Evolutionary conservation across 2,113 vertebrate species (phyloP).

Genomic region (Aptenodytes forsteri): DNA sequence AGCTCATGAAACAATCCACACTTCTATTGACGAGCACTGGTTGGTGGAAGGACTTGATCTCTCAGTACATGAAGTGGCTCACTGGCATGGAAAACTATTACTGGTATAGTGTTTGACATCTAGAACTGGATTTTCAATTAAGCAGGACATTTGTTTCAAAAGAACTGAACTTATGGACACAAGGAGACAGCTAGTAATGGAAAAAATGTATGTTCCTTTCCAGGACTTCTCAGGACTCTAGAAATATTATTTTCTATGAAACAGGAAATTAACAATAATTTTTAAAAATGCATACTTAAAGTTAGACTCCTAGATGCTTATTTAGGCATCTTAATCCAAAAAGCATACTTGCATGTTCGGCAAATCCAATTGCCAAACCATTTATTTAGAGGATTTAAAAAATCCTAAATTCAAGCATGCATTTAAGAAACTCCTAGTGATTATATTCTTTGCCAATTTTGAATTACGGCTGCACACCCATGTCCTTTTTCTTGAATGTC

Average conservation of each 20-base stretch:
- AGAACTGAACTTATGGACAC: not conserved
- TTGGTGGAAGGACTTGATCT: not conserved
- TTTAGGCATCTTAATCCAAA: not conserved
- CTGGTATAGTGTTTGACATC: not conserved
- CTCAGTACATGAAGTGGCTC: not conserved
- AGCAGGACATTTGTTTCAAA: not conserved
- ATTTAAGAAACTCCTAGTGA: not conserved
- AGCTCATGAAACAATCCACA: not conserved
- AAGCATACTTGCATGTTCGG: not conserved
- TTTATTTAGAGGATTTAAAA: not conserved
- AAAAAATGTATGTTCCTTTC: not conserved
- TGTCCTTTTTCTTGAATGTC: not conserved
- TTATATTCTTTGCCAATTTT: not conserved
- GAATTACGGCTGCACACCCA: not conserved
- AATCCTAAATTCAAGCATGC: not conserved
- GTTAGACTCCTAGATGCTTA: not conserved
- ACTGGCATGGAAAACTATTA: not conserved
- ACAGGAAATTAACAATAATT: not conserved
- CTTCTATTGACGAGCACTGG: not conserved
- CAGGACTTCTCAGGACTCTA: not conserved
- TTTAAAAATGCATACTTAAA: not conserved
- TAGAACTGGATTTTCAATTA: not conserved
- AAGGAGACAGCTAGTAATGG: not conserved
- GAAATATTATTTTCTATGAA: not conserved
- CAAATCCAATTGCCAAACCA: not conserved